Evolutionary conservation across 2,888 invertebrate genomes (phyloP).

Genomic region (Hesperia comma): DNA sequence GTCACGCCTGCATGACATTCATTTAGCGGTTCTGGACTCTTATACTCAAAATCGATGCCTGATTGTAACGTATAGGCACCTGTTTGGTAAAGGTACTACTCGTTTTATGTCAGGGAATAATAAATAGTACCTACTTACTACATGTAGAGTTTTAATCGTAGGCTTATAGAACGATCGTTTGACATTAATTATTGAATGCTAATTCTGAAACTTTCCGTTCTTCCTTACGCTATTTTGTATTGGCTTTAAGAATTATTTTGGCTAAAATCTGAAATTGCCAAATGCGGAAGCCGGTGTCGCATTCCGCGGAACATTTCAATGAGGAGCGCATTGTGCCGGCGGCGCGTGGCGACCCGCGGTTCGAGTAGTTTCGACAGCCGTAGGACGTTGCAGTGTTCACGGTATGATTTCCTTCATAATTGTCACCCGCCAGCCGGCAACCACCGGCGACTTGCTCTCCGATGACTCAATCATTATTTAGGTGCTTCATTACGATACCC

Average conservation of each 20-base stretch:
- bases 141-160: too few species aligned
- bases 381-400: constrained; percentile 32
- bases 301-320: constrained; percentile 8
- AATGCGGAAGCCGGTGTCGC: background rate
- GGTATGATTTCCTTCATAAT: constrained; percentile 27
- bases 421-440: constrained; percentile 18
- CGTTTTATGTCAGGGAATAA: background rate
- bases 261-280: background rate
- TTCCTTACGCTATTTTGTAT: too few species aligned
- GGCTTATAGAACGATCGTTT: too few species aligned
- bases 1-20: constrained; percentile 5
- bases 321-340: background rate
- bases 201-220: too few species aligned
- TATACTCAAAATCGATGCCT: background rate
- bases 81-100: too few species aligned
- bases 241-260: too few species aligned
- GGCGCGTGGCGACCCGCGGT: background rate
- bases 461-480: constrained; percentile 15
- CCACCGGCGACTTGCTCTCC: background rate
- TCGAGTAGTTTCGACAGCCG: constrained; percentile 14
- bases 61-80: background rate
- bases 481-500: background rate
- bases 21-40: background rate
- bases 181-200: too few species aligned
- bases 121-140: too few species aligned